A percentile compares a stretch with the other conserved stretches of the same genome.
These are phyloP conservation scores for Ptychodera flava DNA, from an alignment of 35 echinoderm and acorn worm species.

Conservation along the genomic window DNA sequence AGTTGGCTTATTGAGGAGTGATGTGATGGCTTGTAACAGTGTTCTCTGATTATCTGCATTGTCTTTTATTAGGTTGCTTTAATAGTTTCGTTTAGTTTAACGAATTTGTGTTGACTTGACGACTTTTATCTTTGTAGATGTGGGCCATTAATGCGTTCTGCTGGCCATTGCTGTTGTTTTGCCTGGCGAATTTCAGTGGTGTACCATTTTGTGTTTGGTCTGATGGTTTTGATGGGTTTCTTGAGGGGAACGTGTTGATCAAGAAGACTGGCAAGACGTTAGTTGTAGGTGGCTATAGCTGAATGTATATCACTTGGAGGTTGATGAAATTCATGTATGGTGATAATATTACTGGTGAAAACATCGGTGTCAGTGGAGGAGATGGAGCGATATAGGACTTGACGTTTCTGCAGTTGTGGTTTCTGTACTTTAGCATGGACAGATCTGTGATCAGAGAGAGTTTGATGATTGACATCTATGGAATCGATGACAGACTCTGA, in stretches of 20 bases:
- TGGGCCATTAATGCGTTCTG: too few species aligned
- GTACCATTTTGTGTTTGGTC: conserved; percentile 42
- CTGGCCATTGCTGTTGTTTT: too few species aligned
- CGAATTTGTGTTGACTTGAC: too few species aligned
- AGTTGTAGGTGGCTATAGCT: conserved; percentile 1
- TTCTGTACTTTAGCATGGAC: neutral
- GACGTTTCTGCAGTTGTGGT: neutral
- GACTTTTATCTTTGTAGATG: too few species aligned
- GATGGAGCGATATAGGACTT: neutral
- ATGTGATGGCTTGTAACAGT: too few species aligned
- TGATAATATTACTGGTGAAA: neutral
- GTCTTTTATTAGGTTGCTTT: too few species aligned
- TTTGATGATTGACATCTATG: neutral
- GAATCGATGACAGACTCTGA: too few species aligned
- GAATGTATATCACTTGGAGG: neutral
- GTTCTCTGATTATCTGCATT: too few species aligned
- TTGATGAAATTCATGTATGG: neutral
- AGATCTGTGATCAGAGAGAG: neutral
- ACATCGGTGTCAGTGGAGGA: neutral
- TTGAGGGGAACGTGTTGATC: conserved; percentile 38
- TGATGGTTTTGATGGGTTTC: conserved; percentile 21
- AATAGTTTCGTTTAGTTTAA: too few species aligned
- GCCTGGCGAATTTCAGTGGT: too few species aligned
- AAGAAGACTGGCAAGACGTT: neutral
- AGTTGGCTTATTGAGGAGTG: too few species aligned